Percentiles rank a stretch among this genome's conserved stretches.
Conservation (phyloP, 37 sponge, comb jelly and placozoan genomes). For the Sycon ciliatum region DNA sequence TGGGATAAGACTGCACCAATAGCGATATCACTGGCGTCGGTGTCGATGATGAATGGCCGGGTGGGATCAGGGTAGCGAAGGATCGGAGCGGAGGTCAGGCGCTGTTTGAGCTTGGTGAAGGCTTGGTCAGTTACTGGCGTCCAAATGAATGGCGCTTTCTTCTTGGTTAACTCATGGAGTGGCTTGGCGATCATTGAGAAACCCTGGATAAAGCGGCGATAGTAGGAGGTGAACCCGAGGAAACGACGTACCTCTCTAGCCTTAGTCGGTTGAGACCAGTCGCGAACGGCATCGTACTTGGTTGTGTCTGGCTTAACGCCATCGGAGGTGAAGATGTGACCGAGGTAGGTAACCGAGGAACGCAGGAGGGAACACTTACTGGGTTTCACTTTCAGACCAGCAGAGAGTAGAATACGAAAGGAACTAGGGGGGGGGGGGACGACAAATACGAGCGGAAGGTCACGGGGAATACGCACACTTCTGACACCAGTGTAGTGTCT, state of each 20-base stretch:
- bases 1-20: constrained; percentile 43
- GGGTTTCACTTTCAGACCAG: constrained; percentile 11
- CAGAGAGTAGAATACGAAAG: not conserved
- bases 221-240: constrained; percentile 19
- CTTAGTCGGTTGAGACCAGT: constrained; percentile 20
- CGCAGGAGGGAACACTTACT: not conserved
- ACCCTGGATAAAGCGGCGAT: constrained; percentile 24
- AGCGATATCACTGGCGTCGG: constrained; percentile 35
- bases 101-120: constrained; percentile 26
- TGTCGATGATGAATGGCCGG: constrained; percentile 32
- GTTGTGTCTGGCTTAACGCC: constrained; percentile 17
- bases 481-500: no score
- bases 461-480: no score
- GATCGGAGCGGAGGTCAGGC: constrained; percentile 25
- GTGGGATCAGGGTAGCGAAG: constrained; percentile 24
- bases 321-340: constrained; percentile 21
- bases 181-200: constrained; percentile 25
- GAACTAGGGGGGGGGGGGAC: no score
- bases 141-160: constrained; percentile 26
- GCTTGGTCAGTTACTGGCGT: constrained; percentile 14
- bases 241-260: constrained; percentile 12
- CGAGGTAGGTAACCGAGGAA: not conserved
- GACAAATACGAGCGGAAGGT: no score
- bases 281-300: constrained; percentile 5
- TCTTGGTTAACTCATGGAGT: constrained; percentile 24